Evolutionary conservation across 2,888 invertebrate species (phyloP).

Genomic region (Apantesis nais): DNA sequence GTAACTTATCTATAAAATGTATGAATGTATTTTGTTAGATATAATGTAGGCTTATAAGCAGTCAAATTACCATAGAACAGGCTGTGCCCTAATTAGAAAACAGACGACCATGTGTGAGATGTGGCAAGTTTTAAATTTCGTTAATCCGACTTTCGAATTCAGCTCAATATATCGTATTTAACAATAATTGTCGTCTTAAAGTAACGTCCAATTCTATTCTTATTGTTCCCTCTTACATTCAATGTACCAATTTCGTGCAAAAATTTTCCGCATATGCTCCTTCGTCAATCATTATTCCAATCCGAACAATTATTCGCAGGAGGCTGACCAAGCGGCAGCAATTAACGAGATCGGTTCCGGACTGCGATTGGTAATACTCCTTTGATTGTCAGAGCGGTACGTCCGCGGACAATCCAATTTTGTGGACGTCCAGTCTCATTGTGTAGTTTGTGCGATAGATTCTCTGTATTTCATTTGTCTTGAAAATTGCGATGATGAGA

Average conservation of each 20-base stretch:
- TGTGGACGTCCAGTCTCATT: constrained; percentile 34
- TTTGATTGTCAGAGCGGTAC: constrained; percentile 48
- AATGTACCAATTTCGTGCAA: neutral
- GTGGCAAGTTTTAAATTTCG: too few species aligned
- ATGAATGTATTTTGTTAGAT: too few species aligned
- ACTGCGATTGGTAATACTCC: constrained; percentile 45
- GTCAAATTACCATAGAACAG: too few species aligned
- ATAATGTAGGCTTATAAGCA: too few species aligned
- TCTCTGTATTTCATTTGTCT: constrained; percentile 38
- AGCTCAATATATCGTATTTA: neutral
- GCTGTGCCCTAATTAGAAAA: too few species aligned
- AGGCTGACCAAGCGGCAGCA: constrained; percentile 44
- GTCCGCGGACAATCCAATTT: constrained; percentile 49
- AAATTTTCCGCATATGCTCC: constrained; percentile 5
- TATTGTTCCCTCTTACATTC: neutral
- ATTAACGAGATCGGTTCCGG: constrained; percentile 50
- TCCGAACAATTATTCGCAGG: constrained; percentile 43
- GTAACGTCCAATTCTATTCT: neutral
- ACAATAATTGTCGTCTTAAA: neutral
- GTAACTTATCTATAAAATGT: too few species aligned
- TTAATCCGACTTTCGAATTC: neutral
- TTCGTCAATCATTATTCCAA: constrained; percentile 26
- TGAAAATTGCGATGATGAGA: constrained; percentile 33
- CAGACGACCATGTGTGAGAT: too few species aligned
- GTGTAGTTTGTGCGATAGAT: constrained; percentile 29